Conservation (phyloP, 2,888 invertebrate species). For the Nomada ferruginata region DNA sequence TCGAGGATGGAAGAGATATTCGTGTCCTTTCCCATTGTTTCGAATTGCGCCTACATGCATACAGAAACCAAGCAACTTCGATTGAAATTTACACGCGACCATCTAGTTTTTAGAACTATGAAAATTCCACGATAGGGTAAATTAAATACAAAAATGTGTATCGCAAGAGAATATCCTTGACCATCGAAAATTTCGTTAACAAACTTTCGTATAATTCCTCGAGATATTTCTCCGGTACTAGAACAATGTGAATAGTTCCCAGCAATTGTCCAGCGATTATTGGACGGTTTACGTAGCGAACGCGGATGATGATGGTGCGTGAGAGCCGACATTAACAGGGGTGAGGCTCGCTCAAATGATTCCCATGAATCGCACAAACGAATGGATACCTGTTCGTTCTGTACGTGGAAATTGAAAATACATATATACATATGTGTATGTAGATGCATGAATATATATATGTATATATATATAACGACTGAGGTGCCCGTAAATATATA, state of each 20-base stretch:
- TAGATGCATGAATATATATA: constrained; percentile 20
- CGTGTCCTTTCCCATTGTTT: no score
- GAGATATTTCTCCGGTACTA: background rate
- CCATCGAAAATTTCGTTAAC: background rate
- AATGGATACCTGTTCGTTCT: constrained; percentile 49
- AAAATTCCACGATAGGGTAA: no score
- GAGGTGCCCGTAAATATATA: background rate
- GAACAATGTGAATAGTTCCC: constrained; percentile 20
- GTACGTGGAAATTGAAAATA: constrained; percentile 32
- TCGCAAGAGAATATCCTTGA: background rate
- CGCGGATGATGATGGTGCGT: constrained; percentile 41
- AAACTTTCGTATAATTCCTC: background rate
- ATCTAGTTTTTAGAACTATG: no score
- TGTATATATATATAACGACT: background rate
- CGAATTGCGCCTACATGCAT: no score
- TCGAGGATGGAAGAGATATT: no score
- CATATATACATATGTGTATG: constrained; percentile 3
- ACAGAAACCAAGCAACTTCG: no score
- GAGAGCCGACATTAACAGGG: constrained; percentile 63
- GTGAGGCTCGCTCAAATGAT: constrained; percentile 58
- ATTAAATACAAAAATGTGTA: no score
- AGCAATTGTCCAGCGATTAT: constrained; percentile 45
- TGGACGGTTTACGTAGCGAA: constrained; percentile 48
- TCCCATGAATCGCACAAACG: constrained; percentile 60
- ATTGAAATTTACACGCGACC: no score